A percentile compares a stretch with the other conserved stretches of the same genome.
Conservation (phyloP, 2,113 vertebrate species). For the Athene noctua region DNA sequence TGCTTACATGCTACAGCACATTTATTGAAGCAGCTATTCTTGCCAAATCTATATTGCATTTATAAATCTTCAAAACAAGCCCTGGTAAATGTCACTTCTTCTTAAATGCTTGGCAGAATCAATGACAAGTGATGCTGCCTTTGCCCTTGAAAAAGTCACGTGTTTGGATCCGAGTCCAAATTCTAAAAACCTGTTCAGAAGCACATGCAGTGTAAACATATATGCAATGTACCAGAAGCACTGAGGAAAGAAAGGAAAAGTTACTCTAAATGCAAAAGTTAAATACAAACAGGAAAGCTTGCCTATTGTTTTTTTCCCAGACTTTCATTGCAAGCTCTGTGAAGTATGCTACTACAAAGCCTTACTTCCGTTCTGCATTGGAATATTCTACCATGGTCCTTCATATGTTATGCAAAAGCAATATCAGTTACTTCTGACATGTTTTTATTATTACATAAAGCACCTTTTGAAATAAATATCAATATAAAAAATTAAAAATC, state of each 20-base stretch:
- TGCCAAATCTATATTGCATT: conserved; percentile 47
- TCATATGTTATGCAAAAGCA: not conserved
- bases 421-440: not conserved
- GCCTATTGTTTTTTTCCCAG: not conserved
- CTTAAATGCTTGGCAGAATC: conserved; percentile 56
- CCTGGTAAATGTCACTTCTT: conserved; percentile 66
- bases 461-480: not conserved
- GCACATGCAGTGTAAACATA: not conserved
- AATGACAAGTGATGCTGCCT: conserved; percentile 42
- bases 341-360: not conserved
- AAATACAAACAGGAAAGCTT: not conserved
- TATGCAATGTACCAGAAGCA: not conserved
- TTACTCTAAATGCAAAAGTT: not conserved
- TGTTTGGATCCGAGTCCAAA: conserved; percentile 7
- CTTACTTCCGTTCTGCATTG: not conserved
- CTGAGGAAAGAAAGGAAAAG: not conserved
- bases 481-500: not conserved
- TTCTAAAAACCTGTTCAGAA: not conserved
- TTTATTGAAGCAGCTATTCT: conserved; percentile 60
- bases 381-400: not conserved
- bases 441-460: not conserved
- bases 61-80: conserved; percentile 65
- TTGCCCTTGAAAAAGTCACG: conserved; percentile 33
- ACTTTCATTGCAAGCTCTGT: not conserved
- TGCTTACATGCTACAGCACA: conserved; percentile 41